Evolutionary conservation across 2,113 vertebrate species (phyloP).

Genomic region (Gymnogyps californianus): DNA sequence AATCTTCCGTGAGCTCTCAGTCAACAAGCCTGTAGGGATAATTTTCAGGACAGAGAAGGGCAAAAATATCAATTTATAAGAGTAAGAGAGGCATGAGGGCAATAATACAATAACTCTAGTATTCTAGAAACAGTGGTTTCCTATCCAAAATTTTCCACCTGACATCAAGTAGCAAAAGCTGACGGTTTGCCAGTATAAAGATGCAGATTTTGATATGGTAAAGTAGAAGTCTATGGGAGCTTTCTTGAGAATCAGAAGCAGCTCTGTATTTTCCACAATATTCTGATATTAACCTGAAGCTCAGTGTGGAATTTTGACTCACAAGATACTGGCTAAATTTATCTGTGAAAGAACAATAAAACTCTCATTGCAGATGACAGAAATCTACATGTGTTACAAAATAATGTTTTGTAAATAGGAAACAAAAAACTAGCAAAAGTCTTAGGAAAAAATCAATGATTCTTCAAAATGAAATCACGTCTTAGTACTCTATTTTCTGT

Average conservation of each 20-base stretch:
- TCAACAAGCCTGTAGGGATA: constrained; percentile 6
- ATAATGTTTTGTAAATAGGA: not conserved
- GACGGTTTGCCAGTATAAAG: not conserved
- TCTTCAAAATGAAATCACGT: not conserved
- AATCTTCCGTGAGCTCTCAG: not conserved
- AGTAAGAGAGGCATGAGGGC: not conserved
- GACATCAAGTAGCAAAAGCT: not conserved
- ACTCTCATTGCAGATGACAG: not conserved
- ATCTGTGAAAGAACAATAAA: not conserved
- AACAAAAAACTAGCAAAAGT: not conserved
- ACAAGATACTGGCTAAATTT: not conserved
- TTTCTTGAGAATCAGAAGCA: not conserved
- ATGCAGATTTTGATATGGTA: not conserved
- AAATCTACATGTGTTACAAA: not conserved
- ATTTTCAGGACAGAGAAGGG: constrained; percentile 19
- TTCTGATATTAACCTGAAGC: constrained; percentile 27
- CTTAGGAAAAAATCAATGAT: not conserved
- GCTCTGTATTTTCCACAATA: not conserved
- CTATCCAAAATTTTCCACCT: not conserved
- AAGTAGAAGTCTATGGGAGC: not conserved
- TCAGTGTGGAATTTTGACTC: not conserved
- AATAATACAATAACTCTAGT: not conserved
- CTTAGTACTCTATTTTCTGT: not conserved
- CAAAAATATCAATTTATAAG: constrained; percentile 25
- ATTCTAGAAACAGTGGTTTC: not conserved